Base-by-base conservation (phyloP, 2,113 vertebrate species). In the Pseudorhombus dupliciocellatus region DNA sequence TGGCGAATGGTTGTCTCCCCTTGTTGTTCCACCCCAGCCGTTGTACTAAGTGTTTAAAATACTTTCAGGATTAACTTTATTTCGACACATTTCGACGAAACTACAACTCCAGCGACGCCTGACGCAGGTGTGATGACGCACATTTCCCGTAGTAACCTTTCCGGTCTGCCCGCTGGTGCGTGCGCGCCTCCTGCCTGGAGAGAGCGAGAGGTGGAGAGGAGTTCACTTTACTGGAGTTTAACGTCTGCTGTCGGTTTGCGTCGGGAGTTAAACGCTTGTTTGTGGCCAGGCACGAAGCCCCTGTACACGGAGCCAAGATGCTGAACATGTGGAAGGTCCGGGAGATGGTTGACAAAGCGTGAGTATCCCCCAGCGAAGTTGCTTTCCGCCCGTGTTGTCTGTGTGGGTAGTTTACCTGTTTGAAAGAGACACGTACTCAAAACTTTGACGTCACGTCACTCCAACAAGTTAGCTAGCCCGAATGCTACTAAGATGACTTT, bases 281-380 rank as follows among this genome's bases (percentile, higher is more conserved):
- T 87, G 84, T 57, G 71, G 69, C 69, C 85, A 85, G 87, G 91
- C 77, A 76, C 66, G 82, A 80, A 91, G 80, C 79, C 80, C 81
- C 68, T 79, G 67, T 66, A 80, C 70, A 84, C 75, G 84, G 90
- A 92, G 87, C 91, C 90, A 85, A 89, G 57, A 97, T 97, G 96
- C 83, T 97, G 86, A 97, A 96, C 87, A 96, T 97, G 96, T 97
- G 96, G 96, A 97, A 97, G 92, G 95, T 97, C 67, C 91, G 95
- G 88, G 96, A 97, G 92, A 73, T 97, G 92, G 96, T 97, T 92
- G 96, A 97, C 89, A 97, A 97, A 94, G 96, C 96, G 96, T 97
- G 86, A 97, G 96, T 97, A 93, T 86, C 34, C 53, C 44, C 2
- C 12, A 2, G n/a, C 6, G 37, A 9, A 37, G 22, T 31, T 18